Evolutionary conservation across 2,888 invertebrate species (phyloP).

Genomic region (Eristalis pertinax): DNA sequence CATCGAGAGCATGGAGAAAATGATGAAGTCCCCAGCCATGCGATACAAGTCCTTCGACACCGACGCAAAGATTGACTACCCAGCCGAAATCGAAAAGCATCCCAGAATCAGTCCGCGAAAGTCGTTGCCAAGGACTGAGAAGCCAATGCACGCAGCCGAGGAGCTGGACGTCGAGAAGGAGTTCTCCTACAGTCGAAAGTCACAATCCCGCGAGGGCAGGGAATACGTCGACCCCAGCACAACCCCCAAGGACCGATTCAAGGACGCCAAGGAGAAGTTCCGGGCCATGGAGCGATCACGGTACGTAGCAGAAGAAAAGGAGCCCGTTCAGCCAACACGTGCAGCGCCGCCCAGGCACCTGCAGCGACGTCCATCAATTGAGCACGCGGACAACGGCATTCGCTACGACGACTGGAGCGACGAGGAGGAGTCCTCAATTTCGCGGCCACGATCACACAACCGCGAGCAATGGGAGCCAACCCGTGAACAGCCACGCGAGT

Average conservation of each 20-base stretch:
- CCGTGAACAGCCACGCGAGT: constrained; percentile 59
- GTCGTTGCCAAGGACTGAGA: constrained; percentile 72
- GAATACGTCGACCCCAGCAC: constrained; percentile 73
- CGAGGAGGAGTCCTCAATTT: constrained; percentile 75
- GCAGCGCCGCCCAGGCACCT: constrained; percentile 68
- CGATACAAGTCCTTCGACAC: constrained; percentile 79
- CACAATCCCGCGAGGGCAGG: constrained; percentile 60
- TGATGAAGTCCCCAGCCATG: constrained; percentile 81
- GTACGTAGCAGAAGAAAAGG: constrained; percentile 83
- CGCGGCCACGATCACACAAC: constrained; percentile 75
- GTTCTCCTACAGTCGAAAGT: constrained; percentile 71
- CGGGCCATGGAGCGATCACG: constrained; percentile 85
- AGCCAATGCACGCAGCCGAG: constrained; percentile 69
- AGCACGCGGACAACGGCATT: constrained; percentile 72
- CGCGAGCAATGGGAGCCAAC: constrained; percentile 73
- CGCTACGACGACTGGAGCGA: constrained; percentile 80
- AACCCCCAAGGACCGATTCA: constrained; percentile 90
- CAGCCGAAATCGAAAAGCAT: constrained; percentile 65
- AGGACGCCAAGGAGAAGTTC: constrained; percentile 93
- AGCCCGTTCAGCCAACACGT: constrained; percentile 45
- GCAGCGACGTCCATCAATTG: constrained; percentile 75
- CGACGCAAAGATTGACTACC: constrained; percentile 55
- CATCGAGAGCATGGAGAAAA: constrained; percentile 81
- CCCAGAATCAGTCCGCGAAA: constrained; percentile 74
- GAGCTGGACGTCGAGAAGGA: constrained; percentile 72